Base-by-base conservation (phyloP, 2,888 invertebrate species). In the Zhuqinia jingwanae region DNA sequence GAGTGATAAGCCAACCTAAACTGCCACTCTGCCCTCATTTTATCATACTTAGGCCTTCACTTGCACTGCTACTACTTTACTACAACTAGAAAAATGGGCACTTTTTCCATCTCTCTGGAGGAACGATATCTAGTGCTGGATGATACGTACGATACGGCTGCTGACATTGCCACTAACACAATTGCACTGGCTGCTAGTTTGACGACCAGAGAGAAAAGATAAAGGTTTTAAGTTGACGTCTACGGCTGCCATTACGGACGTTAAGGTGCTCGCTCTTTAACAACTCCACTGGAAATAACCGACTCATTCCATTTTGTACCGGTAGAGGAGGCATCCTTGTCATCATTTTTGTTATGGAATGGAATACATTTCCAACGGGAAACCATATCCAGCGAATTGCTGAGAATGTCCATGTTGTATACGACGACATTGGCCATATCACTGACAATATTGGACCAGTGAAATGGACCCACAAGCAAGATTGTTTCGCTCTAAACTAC, bases 1-100 rank as follows among this genome's bases (percentile, higher is more conserved):
- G 79, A 79, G 79, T 79, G 79, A 79, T 79, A 79, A 79, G 79
- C 79, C 65, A 79, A 79, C 50, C 50, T 79, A 65, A 79, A 79
- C 79, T 65, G 79, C 65, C 79, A 79, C 47, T 79, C 63, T 65
- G 79, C 65, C 65, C 65, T 50, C 79, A 79, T 79, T 79, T 79
- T 79, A 79, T 79, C 65, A 65, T 65, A 50, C 79, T 79, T 45
- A 63, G 79, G 30, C 65, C 65, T 63, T 65, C 77, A 77, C 77
- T 77, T 60, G 27, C 56, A 27, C 50, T 36, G 13, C 30, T 63
- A 6, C 17, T 63, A 2, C 13, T 27, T 13, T 27, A 30, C 60
- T 60, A 22, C n/a, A 22, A 30, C 2, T 15, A 65, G 20, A 2
- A 30, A 65, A 65, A 65, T 65, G 65, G 22, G 36, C 65, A 15